Evolutionary conservation across 2,888 invertebrate genomes (phyloP).

Genomic region (Polyploca ridens): DNA sequence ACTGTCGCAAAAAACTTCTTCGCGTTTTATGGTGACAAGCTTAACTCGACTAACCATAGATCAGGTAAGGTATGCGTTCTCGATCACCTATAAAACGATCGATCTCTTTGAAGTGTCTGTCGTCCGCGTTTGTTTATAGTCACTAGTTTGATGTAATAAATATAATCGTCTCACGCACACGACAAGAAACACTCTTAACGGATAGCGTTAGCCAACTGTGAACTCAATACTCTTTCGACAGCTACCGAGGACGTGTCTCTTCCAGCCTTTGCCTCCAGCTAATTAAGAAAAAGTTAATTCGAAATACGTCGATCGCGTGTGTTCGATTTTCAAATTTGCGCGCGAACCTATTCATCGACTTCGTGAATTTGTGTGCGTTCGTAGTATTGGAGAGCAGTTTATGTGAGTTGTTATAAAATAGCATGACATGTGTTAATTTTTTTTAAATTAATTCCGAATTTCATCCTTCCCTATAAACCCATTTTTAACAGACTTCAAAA

Average conservation of each 20-base stretch:
- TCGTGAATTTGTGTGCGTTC: conserved; percentile 57
- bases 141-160: conserved; percentile 74
- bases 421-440: conserved; percentile 33
- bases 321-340: conserved; percentile 55
- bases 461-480: not conserved
- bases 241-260: conserved; percentile 71
- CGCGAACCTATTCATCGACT: conserved; percentile 52
- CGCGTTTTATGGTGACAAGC: conserved; percentile 4
- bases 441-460: too few species aligned
- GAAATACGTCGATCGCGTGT: conserved; percentile 22
- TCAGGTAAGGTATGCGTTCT: conserved; percentile 46
- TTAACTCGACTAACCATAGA: conserved; percentile 29
- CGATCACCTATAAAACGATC: conserved; percentile 71
- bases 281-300: conserved; percentile 29
- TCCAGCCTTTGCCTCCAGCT: conserved; percentile 63
- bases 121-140: conserved; percentile 73
- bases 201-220: conserved; percentile 68
- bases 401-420: conserved; percentile 59
- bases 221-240: conserved; percentile 78
- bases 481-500: too few species aligned
- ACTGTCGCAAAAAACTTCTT: not conserved
- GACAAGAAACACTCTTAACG: conserved; percentile 68
- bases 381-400: conserved; percentile 41
- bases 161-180: conserved; percentile 78
- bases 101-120: conserved; percentile 80